A percentile compares a stretch with the other conserved stretches of the same genome.
phyloP scores from a whole-genome alignment of 2,797 vertebrate species.

The Vireo griseus region DNA sequence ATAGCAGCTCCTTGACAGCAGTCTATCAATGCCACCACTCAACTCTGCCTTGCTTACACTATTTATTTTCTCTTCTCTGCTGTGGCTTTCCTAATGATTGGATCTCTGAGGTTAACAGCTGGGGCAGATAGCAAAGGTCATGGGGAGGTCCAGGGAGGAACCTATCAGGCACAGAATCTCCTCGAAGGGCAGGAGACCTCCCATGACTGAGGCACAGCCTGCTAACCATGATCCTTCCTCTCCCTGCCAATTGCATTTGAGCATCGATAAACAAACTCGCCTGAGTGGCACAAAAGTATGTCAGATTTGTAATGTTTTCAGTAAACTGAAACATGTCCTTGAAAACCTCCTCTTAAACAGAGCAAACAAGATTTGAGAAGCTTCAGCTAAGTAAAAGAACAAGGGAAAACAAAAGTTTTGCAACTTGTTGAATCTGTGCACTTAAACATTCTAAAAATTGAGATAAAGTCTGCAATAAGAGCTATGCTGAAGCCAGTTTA shows the following conservation, averaged over 20 bases:
- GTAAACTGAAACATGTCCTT: not conserved
- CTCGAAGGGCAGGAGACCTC: not conserved
- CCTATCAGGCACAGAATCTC: accelerated
- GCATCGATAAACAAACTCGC: accelerated
- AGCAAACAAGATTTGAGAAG: not conserved
- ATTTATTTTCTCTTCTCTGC: not conserved
- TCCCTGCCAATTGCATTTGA: accelerated
- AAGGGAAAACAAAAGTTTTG: not conserved
- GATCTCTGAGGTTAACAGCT: not conserved
- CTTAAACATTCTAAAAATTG: not conserved
- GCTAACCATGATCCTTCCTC: not conserved
- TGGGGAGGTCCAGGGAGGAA: not conserved
- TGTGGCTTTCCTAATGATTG: not conserved
- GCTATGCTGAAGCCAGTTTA: not conserved
- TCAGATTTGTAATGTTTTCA: not conserved
- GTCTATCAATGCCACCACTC: not conserved
- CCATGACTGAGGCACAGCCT: not conserved
- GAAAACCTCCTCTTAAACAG: not conserved
- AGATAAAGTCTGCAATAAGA: not conserved
- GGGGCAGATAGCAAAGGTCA: not conserved
- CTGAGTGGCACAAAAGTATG: accelerated
- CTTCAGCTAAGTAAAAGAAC: not conserved
- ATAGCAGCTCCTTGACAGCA: not conserved
- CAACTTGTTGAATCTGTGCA: not conserved
- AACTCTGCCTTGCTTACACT: not conserved